Evolutionary conservation across 1,140 invertebrate genomes (phyloP), one percentile per base, ranked within the genome.

Genomic region (Augochlora pura): DNA sequence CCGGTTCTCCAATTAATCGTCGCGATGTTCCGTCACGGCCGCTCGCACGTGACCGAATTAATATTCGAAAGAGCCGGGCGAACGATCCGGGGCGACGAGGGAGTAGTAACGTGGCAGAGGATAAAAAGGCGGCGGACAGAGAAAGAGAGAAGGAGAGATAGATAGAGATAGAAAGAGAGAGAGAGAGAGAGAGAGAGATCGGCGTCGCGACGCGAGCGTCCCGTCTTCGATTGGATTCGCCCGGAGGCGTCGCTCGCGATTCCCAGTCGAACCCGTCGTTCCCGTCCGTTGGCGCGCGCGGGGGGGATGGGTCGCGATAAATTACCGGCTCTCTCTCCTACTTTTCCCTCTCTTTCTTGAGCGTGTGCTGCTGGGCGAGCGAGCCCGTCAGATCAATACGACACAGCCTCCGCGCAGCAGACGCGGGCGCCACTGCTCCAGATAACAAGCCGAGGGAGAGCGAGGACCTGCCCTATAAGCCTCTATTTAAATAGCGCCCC

Each of bases 311-410:
- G 63, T 76, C 70, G 83, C 79, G 83, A 85, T 85, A 84, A 85
- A 84, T 71, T 67, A 69, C 68, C 65, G 71, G 10, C 68, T 80
- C n/a, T n/a, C n/a, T n/a, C n/a, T n/a, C 71, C 70, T 68, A 62
- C 77, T 77, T 77, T 71, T 83, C 63, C 54, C 63, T 70, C 72
- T 65, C 75, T 88, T 84, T 87, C 82, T 84, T 85, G 84, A 69
- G 73, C 86, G 86, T 83, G 80, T 82, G 77, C 82, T 85, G 85
- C n/a, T n/a, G n/a, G n/a, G 82, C 84, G 79, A 81, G 82, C 87
- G 84, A 83, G 84, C 83, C 83, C 85, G 86, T 83, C 86, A 92
- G 91, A 91, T 92, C 91, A 92, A 92, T 92, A 92, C 91, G 82
- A 87, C 88, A 84, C 87, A 84, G 86, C 82, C 84, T 86, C 87